Percentiles rank a stretch among this genome's conserved stretches.
These are phyloP conservation scores for Thaumatotibia leucotreta DNA, from an alignment of 1,140 invertebrate genomes.

Conservation along the genomic window DNA sequence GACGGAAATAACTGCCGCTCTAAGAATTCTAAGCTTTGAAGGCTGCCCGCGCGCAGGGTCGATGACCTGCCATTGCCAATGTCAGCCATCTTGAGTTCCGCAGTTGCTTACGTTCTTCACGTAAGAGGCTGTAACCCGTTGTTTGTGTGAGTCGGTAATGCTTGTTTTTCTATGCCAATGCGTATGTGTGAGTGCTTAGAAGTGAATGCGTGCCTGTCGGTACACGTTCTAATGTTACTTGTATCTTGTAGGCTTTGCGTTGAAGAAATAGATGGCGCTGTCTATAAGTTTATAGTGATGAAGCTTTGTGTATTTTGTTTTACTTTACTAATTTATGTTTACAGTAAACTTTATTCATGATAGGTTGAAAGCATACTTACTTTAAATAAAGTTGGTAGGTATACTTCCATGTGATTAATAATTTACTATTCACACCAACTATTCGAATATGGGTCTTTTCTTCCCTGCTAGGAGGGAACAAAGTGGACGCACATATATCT, in stretches of 20 bases:
- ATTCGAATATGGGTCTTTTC: no score
- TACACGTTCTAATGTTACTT: background rate
- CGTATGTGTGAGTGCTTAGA: conserved; percentile 45
- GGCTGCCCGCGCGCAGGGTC: conserved; percentile 64
- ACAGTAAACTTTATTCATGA: no score
- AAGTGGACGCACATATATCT: no score
- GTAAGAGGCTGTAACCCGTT: conserved; percentile 69
- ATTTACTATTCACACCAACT: no score
- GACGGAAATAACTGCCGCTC: conserved; percentile 67
- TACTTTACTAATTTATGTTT: no score
- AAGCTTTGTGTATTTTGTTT: background rate
- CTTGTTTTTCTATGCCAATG: conserved; percentile 64
- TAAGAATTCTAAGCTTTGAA: conserved; percentile 74
- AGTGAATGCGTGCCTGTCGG: conserved; percentile 43
- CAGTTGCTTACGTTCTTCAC: conserved; percentile 72
- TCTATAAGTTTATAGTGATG: conserved; percentile 9
- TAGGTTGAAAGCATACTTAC: no score
- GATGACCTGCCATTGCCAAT: conserved; percentile 72
- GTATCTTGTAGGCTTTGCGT: conserved; percentile 29
- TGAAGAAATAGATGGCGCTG: conserved; percentile 49
- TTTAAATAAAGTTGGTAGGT: no score
- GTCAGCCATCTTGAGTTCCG: conserved; percentile 75
- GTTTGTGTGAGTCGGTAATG: conserved; percentile 63
- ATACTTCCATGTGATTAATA: no score
- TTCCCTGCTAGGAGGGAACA: no score